These are phyloP conservation scores for Dolichotis patagonum DNA, from an alignment of 2,113 vertebrate genomes.

Conservation along the genomic window DNA sequence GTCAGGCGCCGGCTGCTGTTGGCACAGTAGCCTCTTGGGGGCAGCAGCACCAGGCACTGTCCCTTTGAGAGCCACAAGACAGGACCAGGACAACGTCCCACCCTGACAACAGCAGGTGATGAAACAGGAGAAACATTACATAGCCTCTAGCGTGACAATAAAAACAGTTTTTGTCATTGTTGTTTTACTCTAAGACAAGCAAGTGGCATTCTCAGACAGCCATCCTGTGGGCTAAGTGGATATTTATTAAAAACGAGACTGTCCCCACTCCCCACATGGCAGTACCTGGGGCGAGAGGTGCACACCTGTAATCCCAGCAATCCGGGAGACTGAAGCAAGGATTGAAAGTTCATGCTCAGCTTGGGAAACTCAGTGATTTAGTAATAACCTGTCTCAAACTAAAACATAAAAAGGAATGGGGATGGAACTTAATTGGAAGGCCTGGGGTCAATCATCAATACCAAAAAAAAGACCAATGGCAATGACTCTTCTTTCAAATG, in stretches of 20 bases:
- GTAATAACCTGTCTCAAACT: neutral
- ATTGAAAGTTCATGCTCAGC: neutral
- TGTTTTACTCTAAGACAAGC: neutral
- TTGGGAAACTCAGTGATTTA: neutral
- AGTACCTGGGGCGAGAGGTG: neutral
- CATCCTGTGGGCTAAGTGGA: neutral
- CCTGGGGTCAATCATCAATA: neutral
- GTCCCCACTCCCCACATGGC: neutral
- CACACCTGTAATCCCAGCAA: neutral
- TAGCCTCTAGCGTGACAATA: neutral
- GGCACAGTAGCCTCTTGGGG: neutral
- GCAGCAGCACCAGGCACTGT: conserved; percentile 10
- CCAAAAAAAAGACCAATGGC: neutral
- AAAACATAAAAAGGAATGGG: neutral
- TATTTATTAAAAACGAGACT: neutral
- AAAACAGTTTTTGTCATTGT: neutral
- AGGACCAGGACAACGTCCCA: neutral
- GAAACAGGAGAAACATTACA: neutral
- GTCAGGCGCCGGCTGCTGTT: neutral
- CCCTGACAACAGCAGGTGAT: neutral
- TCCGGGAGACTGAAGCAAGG: neutral
- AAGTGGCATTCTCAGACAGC: neutral
- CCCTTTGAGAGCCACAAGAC: neutral
- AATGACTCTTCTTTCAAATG: neutral
- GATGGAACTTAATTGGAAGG: neutral